Evolutionary conservation across 2,888 invertebrate species (phyloP), one percentile per base, ranked within the genome.

Genomic region (Theretra japonica): DNA sequence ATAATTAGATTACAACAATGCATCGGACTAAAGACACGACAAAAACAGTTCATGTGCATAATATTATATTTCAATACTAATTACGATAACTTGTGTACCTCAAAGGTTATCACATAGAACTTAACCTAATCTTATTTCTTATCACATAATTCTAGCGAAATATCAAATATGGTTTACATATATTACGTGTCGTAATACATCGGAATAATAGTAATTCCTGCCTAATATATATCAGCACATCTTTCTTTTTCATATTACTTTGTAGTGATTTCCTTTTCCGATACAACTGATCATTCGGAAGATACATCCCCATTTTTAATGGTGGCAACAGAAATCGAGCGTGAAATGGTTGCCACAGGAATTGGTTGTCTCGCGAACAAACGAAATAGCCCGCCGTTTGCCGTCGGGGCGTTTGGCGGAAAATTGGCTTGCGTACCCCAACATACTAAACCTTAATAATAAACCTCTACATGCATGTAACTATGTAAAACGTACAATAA

Each of bases 311-410:
- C 87, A 89, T 87, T 90, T 90, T 89, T 88, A 89, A 88, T 89
- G 85, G 87, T 84, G 83, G 86, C 77, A 83, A 81, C 86, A 86
- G 90, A 91, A 93, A 93, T 92, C 90, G 92, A 92, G 88, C 92
- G 92, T 92, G 91, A 92, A 93, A 92, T 93, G 87, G 92, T 89
- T 90, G 90, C 92, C 91, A 88, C 91, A 85, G 86, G 85, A 83
- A 87, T 85, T 83, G 89, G 88, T 88, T 91, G 90, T 90, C 91
- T 90, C 89, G 90, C 86, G 90, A 88, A 91, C 92, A 90, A 91
- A 92, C 91, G 88, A 86, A 90, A 90, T 90, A 85, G 88, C 86
- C 74, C 77, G 75, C 77, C 79, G 80, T 81, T 81, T 82, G 83
- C 79, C 82, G 80, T 77, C 86, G 84, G 84, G 82, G 90, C 89